Conservation (phyloP, 2,888 invertebrate species). For the Bedellia somnulentella region DNA sequence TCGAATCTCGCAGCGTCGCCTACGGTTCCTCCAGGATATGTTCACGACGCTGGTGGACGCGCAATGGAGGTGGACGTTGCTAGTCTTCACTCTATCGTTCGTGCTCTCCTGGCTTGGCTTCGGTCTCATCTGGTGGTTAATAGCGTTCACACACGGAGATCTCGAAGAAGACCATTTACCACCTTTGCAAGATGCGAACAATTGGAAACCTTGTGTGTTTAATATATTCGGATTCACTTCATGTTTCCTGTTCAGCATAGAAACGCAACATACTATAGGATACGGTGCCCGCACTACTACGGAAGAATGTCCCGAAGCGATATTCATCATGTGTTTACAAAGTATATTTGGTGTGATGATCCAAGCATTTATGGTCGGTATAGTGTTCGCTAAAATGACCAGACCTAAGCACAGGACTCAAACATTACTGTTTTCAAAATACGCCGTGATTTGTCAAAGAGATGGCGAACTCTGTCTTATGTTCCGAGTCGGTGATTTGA, state of each 20-base stretch:
- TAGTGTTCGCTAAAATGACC: slow-evolving; percentile 89
- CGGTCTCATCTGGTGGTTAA: slow-evolving; percentile 86
- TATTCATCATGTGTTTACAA: slow-evolving; percentile 87
- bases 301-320: slow-evolving; percentile 87
- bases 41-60: slow-evolving; percentile 90
- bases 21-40: slow-evolving; percentile 78
- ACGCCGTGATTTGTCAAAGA: slow-evolving; percentile 81
- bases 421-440: slow-evolving; percentile 83
- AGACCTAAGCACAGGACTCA: slow-evolving; percentile 89
- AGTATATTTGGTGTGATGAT: slow-evolving; percentile 86
- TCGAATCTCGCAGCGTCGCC: slow-evolving; percentile 75
- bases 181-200: slow-evolving; percentile 42
- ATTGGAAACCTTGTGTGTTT: slow-evolving; percentile 79
- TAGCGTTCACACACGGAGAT: slow-evolving; percentile 85
- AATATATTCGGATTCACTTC: slow-evolving; percentile 83
- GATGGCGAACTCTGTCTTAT: slow-evolving; percentile 82
- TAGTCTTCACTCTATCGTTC: slow-evolving; percentile 84
- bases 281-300: slow-evolving; percentile 85
- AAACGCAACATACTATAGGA: slow-evolving; percentile 91
- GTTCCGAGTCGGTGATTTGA: slow-evolving; percentile 88
- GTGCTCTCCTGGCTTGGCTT: slow-evolving; percentile 85
- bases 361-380: slow-evolving; percentile 78
- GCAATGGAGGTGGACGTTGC: slow-evolving; percentile 90
- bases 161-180: slow-evolving; percentile 65
- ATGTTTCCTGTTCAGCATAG: slow-evolving; percentile 88